Percentiles rank a stretch among this genome's conserved stretches.
phyloP scores from a whole-genome alignment of 2,797 vertebrate species.

The Dipus sagitta region DNA sequence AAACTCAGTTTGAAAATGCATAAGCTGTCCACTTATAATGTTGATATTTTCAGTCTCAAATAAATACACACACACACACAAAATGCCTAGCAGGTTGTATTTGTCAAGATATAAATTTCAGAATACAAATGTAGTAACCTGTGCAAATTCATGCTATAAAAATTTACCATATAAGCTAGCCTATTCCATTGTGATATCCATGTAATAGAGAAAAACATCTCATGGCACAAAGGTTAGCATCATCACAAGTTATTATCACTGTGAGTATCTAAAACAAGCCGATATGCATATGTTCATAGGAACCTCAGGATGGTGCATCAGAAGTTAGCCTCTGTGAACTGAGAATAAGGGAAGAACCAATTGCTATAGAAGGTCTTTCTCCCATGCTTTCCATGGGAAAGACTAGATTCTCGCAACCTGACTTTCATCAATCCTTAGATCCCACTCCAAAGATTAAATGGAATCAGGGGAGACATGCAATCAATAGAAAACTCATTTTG shows the following conservation, averaged over 20 bases:
- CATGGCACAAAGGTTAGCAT: conserved; percentile 64
- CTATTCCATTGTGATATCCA: conserved; percentile 57
- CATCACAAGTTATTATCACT: conserved; percentile 71
- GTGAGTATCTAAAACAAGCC: conserved; percentile 74
- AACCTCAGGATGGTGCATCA: conserved; percentile 77
- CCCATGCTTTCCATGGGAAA: neutral
- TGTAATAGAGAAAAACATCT: conserved; percentile 73
- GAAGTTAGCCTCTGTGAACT: conserved; percentile 80
- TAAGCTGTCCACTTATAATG: neutral
- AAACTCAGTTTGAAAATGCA: neutral
- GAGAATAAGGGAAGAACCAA: conserved; percentile 56
- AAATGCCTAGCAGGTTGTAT: conserved; percentile 52
- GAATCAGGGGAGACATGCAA: conserved; percentile 62
- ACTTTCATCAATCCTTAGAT: conserved; percentile 42
- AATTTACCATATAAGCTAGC: conserved; percentile 72
- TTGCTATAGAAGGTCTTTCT: neutral
- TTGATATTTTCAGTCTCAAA: conserved; percentile 9
- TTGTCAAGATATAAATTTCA: conserved; percentile 62
- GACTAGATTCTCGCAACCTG: conserved; percentile 10
- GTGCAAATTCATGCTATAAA: conserved; percentile 61
- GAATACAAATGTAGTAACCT: conserved; percentile 55
- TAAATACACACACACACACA: neutral
- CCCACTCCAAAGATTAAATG: conserved; percentile 44
- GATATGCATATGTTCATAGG: conserved; percentile 79
- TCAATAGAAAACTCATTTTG: conserved; percentile 76